Conservation (phyloP, 2,888 invertebrate genomes). For the Hesperia comma region DNA sequence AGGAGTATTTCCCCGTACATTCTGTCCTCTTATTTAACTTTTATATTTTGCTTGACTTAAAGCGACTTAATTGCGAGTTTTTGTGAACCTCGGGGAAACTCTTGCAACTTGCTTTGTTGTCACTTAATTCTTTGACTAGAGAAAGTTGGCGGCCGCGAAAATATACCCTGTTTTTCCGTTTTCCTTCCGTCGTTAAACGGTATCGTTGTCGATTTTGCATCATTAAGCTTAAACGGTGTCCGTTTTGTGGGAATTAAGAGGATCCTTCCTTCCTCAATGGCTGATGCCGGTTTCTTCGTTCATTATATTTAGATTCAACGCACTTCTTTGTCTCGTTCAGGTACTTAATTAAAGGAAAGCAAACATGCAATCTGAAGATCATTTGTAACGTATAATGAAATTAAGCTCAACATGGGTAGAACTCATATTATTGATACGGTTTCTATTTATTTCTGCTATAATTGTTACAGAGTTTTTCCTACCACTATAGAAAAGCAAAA, state of each 20-base stretch:
- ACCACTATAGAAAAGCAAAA: too few relatives aligned
- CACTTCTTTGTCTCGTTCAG: too few relatives aligned
- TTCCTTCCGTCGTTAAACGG: constrained; percentile 27
- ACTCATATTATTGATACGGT: too few relatives aligned
- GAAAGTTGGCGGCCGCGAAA: constrained; percentile 39
- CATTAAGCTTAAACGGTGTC: constrained; percentile 29
- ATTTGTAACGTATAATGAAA: too few relatives aligned
- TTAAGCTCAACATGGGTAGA: too few relatives aligned
- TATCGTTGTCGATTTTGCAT: constrained; percentile 27
- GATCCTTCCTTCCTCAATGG: neutral
- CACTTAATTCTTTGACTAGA: constrained; percentile 43
- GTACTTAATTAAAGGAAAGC: too few relatives aligned
- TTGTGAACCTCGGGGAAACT: constrained; percentile 35
- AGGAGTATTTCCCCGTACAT: neutral
- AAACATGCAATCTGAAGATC: too few relatives aligned
- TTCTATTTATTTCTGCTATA: too few relatives aligned
- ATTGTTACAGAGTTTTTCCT: too few relatives aligned
- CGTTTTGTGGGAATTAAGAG: constrained; percentile 16
- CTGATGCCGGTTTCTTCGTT: neutral
- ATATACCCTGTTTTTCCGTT: constrained; percentile 21
- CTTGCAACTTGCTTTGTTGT: constrained; percentile 39
- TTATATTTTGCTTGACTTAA: constrained; percentile 39
- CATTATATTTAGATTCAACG: constrained; percentile 5
- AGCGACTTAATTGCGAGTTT: constrained; percentile 42
- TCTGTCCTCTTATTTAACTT: constrained; percentile 3